Conservation (phyloP, 2,113 vertebrate genomes). For the Tragelaphus imberbis region DNA sequence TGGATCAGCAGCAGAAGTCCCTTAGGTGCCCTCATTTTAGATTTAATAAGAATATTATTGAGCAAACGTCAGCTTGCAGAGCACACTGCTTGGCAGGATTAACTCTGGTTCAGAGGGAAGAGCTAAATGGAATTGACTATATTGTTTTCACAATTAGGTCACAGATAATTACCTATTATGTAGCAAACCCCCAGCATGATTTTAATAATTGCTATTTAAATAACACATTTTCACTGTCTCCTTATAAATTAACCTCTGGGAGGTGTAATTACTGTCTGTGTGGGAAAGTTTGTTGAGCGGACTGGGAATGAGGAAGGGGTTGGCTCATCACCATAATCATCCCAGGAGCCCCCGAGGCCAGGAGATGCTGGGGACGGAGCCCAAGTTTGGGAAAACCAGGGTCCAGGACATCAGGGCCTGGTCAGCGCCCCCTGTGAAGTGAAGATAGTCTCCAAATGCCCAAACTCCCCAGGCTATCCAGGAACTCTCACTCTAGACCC, state of each 20-base stretch:
- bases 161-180: slow-evolving; percentile 71
- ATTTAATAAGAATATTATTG: slow-evolving; percentile 44
- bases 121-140: background rate
- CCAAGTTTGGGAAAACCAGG: background rate
- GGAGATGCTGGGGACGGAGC: background rate
- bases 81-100: background rate
- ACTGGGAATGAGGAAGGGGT: background rate
- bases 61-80: slow-evolving; percentile 32
- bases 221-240: slow-evolving; percentile 59
- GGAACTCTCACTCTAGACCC: background rate
- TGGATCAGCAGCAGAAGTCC: background rate
- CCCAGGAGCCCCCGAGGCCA: rapidly evolving
- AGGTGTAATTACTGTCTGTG: background rate
- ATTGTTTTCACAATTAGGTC: slow-evolving; percentile 57
- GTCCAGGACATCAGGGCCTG: background rate
- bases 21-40: background rate
- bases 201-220: slow-evolving; percentile 72
- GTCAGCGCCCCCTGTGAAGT: background rate
- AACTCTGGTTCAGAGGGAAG: background rate
- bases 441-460: background rate
- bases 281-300: background rate
- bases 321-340: rapidly evolving
- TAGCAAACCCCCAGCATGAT: slow-evolving; percentile 52
- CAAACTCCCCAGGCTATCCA: background rate
- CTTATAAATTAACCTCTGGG: slow-evolving; percentile 74